Base-by-base conservation (phyloP, 2,888 invertebrate species). In the Cataglyphis rosenhaueri region DNA sequence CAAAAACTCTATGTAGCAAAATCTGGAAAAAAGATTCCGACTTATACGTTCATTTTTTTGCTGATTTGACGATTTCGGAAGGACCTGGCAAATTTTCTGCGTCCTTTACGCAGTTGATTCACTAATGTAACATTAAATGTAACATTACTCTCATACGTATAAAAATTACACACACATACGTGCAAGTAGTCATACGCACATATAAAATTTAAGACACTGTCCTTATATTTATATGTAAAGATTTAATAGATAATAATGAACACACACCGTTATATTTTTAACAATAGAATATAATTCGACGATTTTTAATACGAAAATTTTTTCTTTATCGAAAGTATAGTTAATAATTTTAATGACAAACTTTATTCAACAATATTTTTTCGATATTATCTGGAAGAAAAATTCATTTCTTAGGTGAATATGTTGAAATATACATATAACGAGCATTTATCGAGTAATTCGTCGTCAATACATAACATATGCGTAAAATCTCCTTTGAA, bases 41-140 rank as follows among this genome's bases (percentile, higher is more conserved):
- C 57, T 75, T 57, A 55, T 79, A 81, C 66, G 66, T 48, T 82
- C 79, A 83, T 79, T 59, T 76, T 70, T 38, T 29, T 79, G 89
- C 89, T 89, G 88, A 89, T 83, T 81, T 75, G 48, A 64, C 90
- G 84, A 85, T 89, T 88, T 85, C 68, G 59, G 61, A 74, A 71
- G 59, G 57, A 41, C 44, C 84, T 84, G 78, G 48, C 64, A 76
- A 88, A 85, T 75, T 75, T 84, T 35, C 9, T 29, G 76, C 52
- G 62, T 48, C 52, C 52, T 76, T 75, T 62, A 73, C 74, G 21
- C 21, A 18, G 21, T 44, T 59, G 41, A 44, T 41, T 41, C 12
- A 25, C 29, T 41, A 78, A 59, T 57, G 29, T 21, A 59, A 10
- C 18, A 48, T 44, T 32, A 57, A 57, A 71, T 21, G 21, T 21